phyloP scores from a whole-genome alignment of 2,113 vertebrate genomes.

The Sylvilagus bachmani region DNA sequence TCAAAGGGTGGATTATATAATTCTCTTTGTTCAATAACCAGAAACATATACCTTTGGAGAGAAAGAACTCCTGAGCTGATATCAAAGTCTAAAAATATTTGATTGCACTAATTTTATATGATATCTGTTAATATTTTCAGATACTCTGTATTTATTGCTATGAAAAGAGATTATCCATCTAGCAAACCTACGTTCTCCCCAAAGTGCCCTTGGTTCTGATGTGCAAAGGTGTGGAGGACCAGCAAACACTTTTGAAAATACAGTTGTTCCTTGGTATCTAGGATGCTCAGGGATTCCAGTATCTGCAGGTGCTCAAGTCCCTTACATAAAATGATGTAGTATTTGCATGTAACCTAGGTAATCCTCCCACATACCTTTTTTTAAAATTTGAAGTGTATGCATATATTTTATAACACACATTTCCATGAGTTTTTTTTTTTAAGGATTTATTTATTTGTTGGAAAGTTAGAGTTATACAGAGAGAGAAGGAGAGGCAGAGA shows the following conservation, averaged over 20 bases:
- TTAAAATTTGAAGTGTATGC: no score
- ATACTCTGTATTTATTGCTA: background rate
- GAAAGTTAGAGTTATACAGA: no score
- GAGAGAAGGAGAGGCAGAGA: no score
- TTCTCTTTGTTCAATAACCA: background rate
- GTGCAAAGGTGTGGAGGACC: background rate
- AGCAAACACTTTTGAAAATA: constrained; percentile 25
- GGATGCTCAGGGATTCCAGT: background rate
- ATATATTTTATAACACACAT: no score
- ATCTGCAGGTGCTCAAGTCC: background rate
- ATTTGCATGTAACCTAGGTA: background rate
- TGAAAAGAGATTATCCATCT: background rate
- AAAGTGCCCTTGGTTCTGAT: background rate
- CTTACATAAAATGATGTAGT: background rate
- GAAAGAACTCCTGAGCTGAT: background rate
- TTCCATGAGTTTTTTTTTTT: no score
- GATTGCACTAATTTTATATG: background rate
- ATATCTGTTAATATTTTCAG: background rate
- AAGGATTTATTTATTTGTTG: no score
- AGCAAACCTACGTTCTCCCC: background rate
- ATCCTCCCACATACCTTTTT: background rate
- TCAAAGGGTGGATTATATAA: background rate
- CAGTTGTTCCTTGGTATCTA: background rate
- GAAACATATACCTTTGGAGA: background rate
- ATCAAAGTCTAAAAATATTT: constrained; percentile 4